Evolutionary conservation across 2,888 invertebrate species (phyloP), one percentile per base, ranked within the genome.

Genomic region (Clanis bilineata): DNA sequence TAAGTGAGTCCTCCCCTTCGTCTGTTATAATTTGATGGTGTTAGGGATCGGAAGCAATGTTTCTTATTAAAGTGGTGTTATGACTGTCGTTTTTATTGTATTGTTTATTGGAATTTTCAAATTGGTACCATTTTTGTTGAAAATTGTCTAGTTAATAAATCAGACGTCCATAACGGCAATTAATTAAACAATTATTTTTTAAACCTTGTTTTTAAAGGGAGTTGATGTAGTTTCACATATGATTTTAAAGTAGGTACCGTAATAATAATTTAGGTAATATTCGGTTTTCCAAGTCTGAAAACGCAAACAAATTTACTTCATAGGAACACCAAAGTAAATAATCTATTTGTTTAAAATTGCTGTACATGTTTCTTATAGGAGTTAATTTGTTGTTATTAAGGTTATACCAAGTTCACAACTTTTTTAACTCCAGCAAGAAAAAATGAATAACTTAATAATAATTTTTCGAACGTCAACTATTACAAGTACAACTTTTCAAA

Each of bases 41-140:
- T 86, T 82, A 78, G 86, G 83, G 83, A 80, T 86, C 82, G 83
- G 82, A 88, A 88, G 88, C 85, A 83, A 91, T 90, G 88, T 90
- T 90, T 92, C 91, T 92, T 92, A 88, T 90, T 90, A 90, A 86
- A 86, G 83, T 84, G 85, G 81, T 87, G 86, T 87, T 88, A 81
- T 86, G 88, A 87, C 82, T 85, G 84, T 79, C 79, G 66, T 77
- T 86, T 85, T 84, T 81, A 85, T 85, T 84, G 80, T 72, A 59
- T 59, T 59, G 45, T 28, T 56, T 56, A 61, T 61, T 61, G 58
- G 61, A 61, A 63, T 64, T 63, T 64, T 58, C 58, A 61, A 45
- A 45, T 57, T 55, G 58, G 57, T 62, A 23, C 61, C 51, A 38
- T 38, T 18, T 22, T 10, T 15, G 3, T 9, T 23, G 3, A 5